These are phyloP conservation scores for Drosophila formosana DNA, from an alignment of 2,888 invertebrate genomes.

Conservation along the genomic window DNA sequence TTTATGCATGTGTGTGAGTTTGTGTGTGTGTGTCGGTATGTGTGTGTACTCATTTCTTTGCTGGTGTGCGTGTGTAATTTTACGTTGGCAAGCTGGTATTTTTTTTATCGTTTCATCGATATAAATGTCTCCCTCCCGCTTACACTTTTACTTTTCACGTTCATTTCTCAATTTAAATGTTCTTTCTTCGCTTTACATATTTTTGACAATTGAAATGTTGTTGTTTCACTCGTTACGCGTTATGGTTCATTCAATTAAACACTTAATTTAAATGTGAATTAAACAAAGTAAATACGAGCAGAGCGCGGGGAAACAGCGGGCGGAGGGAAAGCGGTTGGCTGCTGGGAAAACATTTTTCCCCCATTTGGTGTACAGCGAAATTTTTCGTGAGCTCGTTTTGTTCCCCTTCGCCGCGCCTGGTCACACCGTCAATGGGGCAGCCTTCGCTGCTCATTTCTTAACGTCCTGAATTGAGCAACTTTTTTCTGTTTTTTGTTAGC, in stretches of 20 bases:
- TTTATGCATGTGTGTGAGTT: conserved; percentile 14
- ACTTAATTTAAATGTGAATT: conserved; percentile 11
- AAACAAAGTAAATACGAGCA: conserved; percentile 30
- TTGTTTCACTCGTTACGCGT: conserved; percentile 22
- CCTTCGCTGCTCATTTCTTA: conserved; percentile 48
- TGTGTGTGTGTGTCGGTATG: conserved; percentile 25
- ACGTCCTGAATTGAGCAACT: conserved; percentile 42
- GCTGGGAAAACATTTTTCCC: conserved; percentile 63
- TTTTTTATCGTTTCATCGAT: conserved; percentile 68
- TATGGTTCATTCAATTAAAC: neutral
- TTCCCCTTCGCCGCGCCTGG: conserved; percentile 22
- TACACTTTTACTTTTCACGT: conserved; percentile 79
- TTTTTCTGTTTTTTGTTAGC: conserved; percentile 16
- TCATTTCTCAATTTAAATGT: neutral
- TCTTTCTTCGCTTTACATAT: conserved; percentile 34
- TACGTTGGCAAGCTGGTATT: conserved; percentile 59
- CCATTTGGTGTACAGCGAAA: conserved; percentile 80
- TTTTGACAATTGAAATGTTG: conserved; percentile 21
- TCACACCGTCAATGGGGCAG: conserved; percentile 14
- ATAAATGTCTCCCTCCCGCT: conserved; percentile 39
- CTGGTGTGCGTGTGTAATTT: conserved; percentile 59
- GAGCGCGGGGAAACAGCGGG: conserved; percentile 33
- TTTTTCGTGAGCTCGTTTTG: conserved; percentile 60
- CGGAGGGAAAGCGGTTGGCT: conserved; percentile 24
- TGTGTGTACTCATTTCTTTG: conserved; percentile 26